Percentiles rank a stretch among this genome's conserved stretches.
These are phyloP conservation scores for Emydocephalus ijimae DNA, from an alignment of 2,113 vertebrate genomes.

Conservation along the genomic window DNA sequence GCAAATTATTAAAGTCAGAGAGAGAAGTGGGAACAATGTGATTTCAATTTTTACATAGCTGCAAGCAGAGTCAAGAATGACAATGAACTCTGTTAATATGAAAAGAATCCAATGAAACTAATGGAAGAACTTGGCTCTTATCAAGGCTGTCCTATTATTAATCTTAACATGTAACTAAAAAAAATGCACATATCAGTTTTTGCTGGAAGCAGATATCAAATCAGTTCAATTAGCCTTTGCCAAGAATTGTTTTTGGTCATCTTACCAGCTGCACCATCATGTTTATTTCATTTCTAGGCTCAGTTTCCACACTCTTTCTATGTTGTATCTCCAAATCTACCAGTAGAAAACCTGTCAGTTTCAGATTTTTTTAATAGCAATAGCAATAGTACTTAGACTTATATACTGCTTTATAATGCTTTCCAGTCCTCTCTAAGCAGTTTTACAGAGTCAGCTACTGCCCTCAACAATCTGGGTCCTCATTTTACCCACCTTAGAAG, in stretches of 20 bases:
- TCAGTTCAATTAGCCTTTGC: neutral
- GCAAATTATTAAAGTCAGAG: constrained; percentile 31
- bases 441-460: too few relatives aligned
- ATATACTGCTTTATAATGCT: too few relatives aligned
- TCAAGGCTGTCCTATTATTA: constrained; percentile 17
- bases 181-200: neutral
- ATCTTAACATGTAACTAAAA: neutral
- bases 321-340: neutral
- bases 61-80: constrained; percentile 41
- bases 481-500: too few relatives aligned
- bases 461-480: too few relatives aligned
- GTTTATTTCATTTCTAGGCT: neutral
- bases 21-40: constrained; percentile 23
- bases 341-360: neutral
- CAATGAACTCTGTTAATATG: constrained; percentile 32
- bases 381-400: too few relatives aligned
- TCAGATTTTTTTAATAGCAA: neutral
- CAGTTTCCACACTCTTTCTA: neutral
- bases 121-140: constrained; percentile 37
- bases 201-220: neutral
- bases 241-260: neutral
- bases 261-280: neutral
- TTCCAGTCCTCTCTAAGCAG: too few relatives aligned
- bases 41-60: constrained; percentile 7
- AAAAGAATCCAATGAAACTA: constrained; percentile 27